Conservation (phyloP, 2,113 vertebrate genomes). For the Corapipo altera region DNA sequence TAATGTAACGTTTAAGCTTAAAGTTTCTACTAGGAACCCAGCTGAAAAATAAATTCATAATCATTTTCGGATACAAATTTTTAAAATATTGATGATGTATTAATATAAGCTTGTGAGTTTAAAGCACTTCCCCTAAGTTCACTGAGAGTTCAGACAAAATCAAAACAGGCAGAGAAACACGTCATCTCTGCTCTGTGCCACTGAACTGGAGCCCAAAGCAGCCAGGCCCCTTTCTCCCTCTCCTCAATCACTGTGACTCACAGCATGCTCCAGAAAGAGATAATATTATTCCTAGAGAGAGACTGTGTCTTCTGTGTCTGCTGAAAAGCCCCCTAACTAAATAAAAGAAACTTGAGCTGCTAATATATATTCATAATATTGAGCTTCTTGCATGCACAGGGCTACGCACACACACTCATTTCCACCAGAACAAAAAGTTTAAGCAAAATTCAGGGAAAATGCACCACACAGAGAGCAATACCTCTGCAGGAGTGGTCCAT, state of each 20-base stretch:
- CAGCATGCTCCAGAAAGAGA: constrained; percentile 41
- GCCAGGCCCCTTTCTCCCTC: constrained; percentile 22
- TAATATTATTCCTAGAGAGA: constrained; percentile 60
- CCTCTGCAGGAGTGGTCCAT: constrained; percentile 91
- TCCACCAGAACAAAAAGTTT: neutral
- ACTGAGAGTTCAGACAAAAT: constrained; percentile 55
- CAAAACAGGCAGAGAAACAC: constrained; percentile 36
- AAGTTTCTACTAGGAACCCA: neutral
- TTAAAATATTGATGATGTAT: neutral
- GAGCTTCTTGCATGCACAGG: neutral
- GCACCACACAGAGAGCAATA: constrained; percentile 15
- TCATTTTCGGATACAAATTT: neutral
- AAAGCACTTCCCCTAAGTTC: constrained; percentile 51
- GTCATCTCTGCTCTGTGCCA: constrained; percentile 31
- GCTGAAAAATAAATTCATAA: neutral
- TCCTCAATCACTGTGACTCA: neutral
- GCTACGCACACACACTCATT: neutral
- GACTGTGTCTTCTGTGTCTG: neutral
- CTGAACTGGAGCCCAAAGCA: constrained; percentile 18
- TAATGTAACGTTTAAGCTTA: neutral
- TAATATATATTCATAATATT: constrained; percentile 2
- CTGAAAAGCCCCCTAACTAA: constrained; percentile 3
- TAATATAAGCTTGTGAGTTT: neutral
- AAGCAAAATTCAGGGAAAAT: neutral
- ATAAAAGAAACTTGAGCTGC: neutral